Evolutionary conservation across 1,140 invertebrate genomes (phyloP).

Genomic region (Diabrotica virgifera): DNA sequence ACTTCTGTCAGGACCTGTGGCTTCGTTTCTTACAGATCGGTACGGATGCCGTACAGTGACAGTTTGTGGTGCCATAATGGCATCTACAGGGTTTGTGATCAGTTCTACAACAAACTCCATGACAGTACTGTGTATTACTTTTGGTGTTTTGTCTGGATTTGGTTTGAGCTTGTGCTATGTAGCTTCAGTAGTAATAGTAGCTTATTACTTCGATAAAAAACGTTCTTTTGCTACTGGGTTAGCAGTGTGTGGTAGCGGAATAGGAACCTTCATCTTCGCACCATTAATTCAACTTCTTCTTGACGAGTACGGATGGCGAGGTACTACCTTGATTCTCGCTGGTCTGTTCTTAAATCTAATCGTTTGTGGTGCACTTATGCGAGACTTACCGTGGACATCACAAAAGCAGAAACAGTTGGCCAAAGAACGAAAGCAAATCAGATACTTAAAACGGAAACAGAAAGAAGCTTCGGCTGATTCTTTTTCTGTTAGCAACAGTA

Average conservation of each 20-base stretch:
- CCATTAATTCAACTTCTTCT: conserved; percentile 77
- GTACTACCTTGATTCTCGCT: conserved; percentile 75
- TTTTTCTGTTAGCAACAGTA: conserved; percentile 66
- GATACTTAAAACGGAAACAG: conserved; percentile 59
- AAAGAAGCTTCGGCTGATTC: conserved; percentile 57
- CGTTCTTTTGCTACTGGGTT: conserved; percentile 90
- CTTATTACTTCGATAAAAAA: conserved; percentile 93
- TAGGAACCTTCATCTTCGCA: conserved; percentile 88
- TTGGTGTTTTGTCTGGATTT: conserved; percentile 82
- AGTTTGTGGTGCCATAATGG: conserved; percentile 75
- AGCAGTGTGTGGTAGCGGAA: conserved; percentile 86
- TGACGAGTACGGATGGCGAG: conserved; percentile 81
- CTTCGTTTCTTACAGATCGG: conserved; percentile 82
- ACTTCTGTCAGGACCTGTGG: conserved; percentile 79
- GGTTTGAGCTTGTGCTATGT: conserved; percentile 86
- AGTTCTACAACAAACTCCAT: conserved; percentile 75
- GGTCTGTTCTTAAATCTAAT: conserved; percentile 84
- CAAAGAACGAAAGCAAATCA: conserved; percentile 58
- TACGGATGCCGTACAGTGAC: conserved; percentile 79
- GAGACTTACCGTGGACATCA: conserved; percentile 74
- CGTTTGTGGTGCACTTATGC: conserved; percentile 82
- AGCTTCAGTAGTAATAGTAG: conserved; percentile 88
- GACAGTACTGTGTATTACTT: conserved; percentile 77
- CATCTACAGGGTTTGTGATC: conserved; percentile 76
- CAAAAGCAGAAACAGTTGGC: conserved; percentile 61